These are phyloP conservation scores for Etheostoma cragini DNA, from an alignment of 2,113 vertebrate genomes.

Conservation along the genomic window DNA sequence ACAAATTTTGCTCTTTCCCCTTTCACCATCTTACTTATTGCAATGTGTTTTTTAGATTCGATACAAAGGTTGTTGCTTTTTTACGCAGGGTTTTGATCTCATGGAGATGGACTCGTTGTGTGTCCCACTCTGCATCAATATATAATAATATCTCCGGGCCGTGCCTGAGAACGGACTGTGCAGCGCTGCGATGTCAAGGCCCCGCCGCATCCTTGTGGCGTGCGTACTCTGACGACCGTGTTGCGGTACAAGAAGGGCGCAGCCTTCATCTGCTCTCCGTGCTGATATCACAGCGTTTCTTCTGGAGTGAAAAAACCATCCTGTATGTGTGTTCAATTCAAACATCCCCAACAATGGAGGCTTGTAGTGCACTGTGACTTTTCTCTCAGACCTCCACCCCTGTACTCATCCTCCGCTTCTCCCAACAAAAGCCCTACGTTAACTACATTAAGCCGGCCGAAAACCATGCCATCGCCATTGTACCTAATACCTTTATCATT, in stretches of 20 bases:
- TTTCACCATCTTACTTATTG: not conserved
- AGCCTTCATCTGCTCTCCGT: conserved; percentile 8
- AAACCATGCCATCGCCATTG: conserved; percentile 78
- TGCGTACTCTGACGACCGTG: not conserved
- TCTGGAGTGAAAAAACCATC: not conserved
- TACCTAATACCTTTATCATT: conserved; percentile 77
- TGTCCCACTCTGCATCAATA: not conserved
- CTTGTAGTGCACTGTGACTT: conserved; percentile 72
- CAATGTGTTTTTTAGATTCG: not conserved
- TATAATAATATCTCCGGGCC: not conserved
- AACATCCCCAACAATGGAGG: conserved; percentile 55
- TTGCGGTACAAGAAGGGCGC: not conserved
- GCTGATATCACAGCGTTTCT: not conserved
- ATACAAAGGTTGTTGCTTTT: not conserved
- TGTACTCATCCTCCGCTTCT: conserved; percentile 70
- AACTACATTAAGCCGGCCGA: conserved; percentile 81
- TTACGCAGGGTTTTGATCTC: conserved; percentile 2
- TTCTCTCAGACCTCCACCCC: conserved; percentile 61
- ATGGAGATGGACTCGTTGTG: conserved; percentile 18
- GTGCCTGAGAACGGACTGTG: not conserved
- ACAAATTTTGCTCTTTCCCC: conserved; percentile 18
- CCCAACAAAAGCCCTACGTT: conserved; percentile 75
- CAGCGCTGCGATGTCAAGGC: not conserved
- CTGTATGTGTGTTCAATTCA: conserved; percentile 50
- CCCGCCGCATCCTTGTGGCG: not conserved